A percentile compares a stretch with the other conserved stretches of the same genome.
Evolutionary conservation across 2,113 vertebrate species (phyloP).

Genomic region (Dromaius novaehollandiae): DNA sequence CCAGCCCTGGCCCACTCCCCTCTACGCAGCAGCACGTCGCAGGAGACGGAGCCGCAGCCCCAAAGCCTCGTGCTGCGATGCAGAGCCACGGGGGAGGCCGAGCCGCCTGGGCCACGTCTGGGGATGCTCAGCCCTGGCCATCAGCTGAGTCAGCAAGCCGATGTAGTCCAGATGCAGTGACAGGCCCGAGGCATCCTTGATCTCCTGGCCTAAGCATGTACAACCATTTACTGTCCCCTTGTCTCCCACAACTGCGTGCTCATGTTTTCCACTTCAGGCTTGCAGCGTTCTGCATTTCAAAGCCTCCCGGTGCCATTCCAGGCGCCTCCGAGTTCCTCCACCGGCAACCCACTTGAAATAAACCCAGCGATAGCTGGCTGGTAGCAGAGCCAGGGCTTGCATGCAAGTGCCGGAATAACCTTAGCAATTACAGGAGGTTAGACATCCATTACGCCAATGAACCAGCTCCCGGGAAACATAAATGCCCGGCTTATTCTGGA

Average conservation of each 20-base stretch:
- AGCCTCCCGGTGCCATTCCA: not conserved
- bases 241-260: not conserved
- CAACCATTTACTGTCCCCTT: not conserved
- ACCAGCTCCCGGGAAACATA: slow-evolving; percentile 15
- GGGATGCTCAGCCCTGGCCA: not conserved
- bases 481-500: not conserved
- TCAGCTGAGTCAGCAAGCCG: not conserved
- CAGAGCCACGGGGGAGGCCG: not conserved
- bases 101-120: accelerated
- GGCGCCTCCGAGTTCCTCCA: not conserved
- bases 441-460: slow-evolving; percentile 1
- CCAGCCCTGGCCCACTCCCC: not conserved
- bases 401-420: not conserved
- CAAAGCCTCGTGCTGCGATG: accelerated
- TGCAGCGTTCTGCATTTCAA: not conserved
- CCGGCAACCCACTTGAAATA: not conserved
- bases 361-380: not conserved
- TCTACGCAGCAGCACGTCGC: too few species aligned
- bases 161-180: accelerated
- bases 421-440: slow-evolving; percentile 1
- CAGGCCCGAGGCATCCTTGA: not conserved
- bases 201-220: not conserved
- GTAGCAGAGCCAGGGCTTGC: not conserved
- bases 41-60: accelerated
- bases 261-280: accelerated